A percentile compares a stretch with the other conserved stretches of the same genome.
These are phyloP conservation scores for Netelia melanura DNA, from an alignment of 2,888 invertebrate species.

Conservation along the genomic window DNA sequence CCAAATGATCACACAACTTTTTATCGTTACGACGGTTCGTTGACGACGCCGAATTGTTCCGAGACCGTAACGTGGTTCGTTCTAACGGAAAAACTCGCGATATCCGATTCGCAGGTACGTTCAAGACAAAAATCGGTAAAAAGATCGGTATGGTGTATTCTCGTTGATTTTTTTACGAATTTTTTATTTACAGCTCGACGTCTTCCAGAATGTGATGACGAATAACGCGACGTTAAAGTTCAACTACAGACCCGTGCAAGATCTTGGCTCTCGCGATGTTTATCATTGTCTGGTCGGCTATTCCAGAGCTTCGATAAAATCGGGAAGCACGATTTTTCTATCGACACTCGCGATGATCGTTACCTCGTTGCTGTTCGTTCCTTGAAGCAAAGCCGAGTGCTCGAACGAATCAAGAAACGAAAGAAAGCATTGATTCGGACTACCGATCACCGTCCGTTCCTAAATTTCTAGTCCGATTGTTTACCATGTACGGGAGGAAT, in stretches of 20 bases:
- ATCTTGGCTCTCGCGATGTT: conserved; percentile 74
- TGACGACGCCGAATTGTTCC: conserved; percentile 91
- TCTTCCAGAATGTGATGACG: conserved; percentile 71
- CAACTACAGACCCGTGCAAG: conserved; percentile 85
- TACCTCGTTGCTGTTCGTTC: conserved; percentile 33
- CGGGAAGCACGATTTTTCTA: conserved; percentile 25
- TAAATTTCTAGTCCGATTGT: conserved; percentile 61
- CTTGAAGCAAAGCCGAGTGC: conserved; percentile 16
- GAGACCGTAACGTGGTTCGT: conserved; percentile 92
- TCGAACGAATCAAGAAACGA: conserved; percentile 1
- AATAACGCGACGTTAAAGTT: conserved; percentile 72
- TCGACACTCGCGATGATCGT: conserved; percentile 33
- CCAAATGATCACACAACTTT: conserved; percentile 86
- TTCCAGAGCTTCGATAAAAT: conserved; percentile 51
- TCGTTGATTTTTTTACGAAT: conserved; percentile 2
- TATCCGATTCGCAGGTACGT: conserved; percentile 86
- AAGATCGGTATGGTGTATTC: background rate
- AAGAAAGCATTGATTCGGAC: conserved; percentile 14
- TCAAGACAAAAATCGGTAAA: background rate
- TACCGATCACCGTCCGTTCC: conserved; percentile 44
- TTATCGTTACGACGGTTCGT: conserved; percentile 90
- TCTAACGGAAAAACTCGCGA: conserved; percentile 86
- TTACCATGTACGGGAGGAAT: background rate
- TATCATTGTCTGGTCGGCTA: conserved; percentile 76
- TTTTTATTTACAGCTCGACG: conserved; percentile 72